Evolutionary conservation across 2,888 invertebrate species (phyloP), one percentile per base, ranked within the genome.

Genomic region (Brachylomia viminalis): DNA sequence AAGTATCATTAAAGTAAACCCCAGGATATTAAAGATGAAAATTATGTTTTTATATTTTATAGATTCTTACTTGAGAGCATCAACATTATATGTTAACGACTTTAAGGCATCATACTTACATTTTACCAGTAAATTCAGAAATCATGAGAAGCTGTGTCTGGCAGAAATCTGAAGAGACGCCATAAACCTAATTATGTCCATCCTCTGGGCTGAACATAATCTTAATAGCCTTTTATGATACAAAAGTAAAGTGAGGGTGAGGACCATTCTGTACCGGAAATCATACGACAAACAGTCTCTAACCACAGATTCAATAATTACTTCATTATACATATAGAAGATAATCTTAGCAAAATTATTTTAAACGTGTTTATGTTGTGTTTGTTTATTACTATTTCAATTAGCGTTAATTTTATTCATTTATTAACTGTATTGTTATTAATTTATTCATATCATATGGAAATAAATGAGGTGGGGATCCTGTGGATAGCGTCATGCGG

Each of bases 321-420:
- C 52, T 62, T 67, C 23, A 77, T 58, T 77, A 83, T 2, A 42
- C 58, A 49, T 64, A 20, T 79, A 49, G 54, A 33, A 78, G 38
- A 70, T 73, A 82, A 52, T 49, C 17, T 54, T 33, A n/a, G 61
- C 47, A 38, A 66, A 33, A 56, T 58, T 23, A 69, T 79, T 58
- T 65, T 23, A 69, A 54, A 8, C 17, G 2, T 54, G 65, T 72
- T 69, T 71, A 77, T 47, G 17, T n/a, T n/a, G n/a, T n/a, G n/a
- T n/a, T n/a, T n/a, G n/a, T n/a, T n/a, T n/a, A 66, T 71, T 61
- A 72, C 4, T 74, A 56, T 69, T 85, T 74, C 72, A 79, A 86
- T 86, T 80, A 83, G 42, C 27, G 62, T 64, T 73, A 74, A 83
- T 80, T 79, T 80, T 69, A 86, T 87, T 78, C 76, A 76, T 58